Percentiles rank a stretch among this genome's conserved stretches.
Conservation (phyloP, 2,888 invertebrate species). For the Drosophila pseudotakahashii region DNA sequence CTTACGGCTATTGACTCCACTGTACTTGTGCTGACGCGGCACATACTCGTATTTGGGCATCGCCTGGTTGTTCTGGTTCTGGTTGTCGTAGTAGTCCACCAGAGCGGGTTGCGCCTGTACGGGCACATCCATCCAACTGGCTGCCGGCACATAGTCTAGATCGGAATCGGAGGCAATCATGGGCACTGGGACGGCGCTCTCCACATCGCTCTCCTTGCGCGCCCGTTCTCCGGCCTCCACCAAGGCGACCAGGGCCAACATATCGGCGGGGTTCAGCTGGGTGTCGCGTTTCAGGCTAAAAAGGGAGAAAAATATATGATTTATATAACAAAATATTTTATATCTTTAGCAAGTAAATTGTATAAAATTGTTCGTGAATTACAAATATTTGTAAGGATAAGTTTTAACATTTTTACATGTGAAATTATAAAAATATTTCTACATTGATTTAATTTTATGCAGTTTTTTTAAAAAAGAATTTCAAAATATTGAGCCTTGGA, state of each 20-base stretch:
- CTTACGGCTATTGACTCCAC: constrained; percentile 78
- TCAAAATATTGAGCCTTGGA: too few relatives aligned
- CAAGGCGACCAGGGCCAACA: constrained; percentile 83
- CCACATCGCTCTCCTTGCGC: constrained; percentile 80
- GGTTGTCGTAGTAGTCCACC: constrained; percentile 82
- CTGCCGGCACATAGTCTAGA: constrained; percentile 66
- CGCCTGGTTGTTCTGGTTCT: constrained; percentile 68
- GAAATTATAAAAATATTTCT: too few relatives aligned
- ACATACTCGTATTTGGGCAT: constrained; percentile 82
- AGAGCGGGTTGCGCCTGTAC: constrained; percentile 62
- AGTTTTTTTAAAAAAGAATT: too few relatives aligned
- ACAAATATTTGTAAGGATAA: not conserved
- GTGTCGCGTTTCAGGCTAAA: constrained; percentile 82
- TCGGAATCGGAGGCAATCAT: constrained; percentile 65
- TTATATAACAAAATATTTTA: too few relatives aligned
- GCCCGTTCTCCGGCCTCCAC: constrained; percentile 84
- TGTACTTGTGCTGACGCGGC: constrained; percentile 80
- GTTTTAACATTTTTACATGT: too few relatives aligned
- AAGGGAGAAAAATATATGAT: not conserved
- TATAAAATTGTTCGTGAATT: too few relatives aligned
- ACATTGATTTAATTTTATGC: too few relatives aligned
- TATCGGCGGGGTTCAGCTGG: constrained; percentile 83
- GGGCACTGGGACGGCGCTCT: constrained; percentile 55
- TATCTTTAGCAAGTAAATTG: too few relatives aligned
- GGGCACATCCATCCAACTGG: constrained; percentile 78